Evolutionary conservation across 2,888 invertebrate genomes (phyloP).

Genomic region (Pocota personata): DNA sequence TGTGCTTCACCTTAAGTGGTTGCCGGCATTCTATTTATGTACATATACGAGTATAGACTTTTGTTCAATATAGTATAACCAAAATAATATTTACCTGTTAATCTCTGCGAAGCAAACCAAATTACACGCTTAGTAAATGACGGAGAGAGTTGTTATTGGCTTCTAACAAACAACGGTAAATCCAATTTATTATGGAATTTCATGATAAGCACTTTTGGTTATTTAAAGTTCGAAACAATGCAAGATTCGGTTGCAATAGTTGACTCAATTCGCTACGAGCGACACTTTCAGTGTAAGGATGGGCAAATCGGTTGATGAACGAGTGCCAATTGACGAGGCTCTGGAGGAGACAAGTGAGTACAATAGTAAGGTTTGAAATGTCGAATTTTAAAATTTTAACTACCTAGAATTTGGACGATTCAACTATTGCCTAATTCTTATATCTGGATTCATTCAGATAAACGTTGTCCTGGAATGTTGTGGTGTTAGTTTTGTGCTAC

Average conservation of each 20-base stretch:
- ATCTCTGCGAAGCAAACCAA: not conserved
- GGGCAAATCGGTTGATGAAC: conserved; percentile 7
- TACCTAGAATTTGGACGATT: conserved; percentile 83
- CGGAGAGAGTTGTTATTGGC: not conserved
- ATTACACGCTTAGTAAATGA: conserved; percentile 4
- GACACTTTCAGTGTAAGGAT: conserved; percentile 18
- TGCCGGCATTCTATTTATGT: not conserved
- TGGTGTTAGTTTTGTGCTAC: conserved; percentile 83
- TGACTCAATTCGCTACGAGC: not conserved
- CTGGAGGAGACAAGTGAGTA: conserved; percentile 60
- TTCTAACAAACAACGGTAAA: not conserved
- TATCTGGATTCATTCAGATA: conserved; percentile 84
- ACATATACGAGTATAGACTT: not conserved
- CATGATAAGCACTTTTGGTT: conserved; percentile 11
- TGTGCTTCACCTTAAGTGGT: not conserved
- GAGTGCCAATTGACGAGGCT: conserved; percentile 63
- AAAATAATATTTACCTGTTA: not conserved
- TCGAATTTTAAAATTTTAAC: not conserved
- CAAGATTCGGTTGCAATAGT: conserved; percentile 16
- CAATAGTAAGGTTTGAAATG: not conserved
- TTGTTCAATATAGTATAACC: no score
- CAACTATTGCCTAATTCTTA: conserved; percentile 82
- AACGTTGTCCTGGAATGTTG: conserved; percentile 83
- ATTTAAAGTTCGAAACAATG: conserved; percentile 33
- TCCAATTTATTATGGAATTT: not conserved